Evolutionary conservation across 2,113 vertebrate genomes (phyloP), one percentile per base, ranked within the genome.

Genomic region (Elaphurus davidianus): DNA sequence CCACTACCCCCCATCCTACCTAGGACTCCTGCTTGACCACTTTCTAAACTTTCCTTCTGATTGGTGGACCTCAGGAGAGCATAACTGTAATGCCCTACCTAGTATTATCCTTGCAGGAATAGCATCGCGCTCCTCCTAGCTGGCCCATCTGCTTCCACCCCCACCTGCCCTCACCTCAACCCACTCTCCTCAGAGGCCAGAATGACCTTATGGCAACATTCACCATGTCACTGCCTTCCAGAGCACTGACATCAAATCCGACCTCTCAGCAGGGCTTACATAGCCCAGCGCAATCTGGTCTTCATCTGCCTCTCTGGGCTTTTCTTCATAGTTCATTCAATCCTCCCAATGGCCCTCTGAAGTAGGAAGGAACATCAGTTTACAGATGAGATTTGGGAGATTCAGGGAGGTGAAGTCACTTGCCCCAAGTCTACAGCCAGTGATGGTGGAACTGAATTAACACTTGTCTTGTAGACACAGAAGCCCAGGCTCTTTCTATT

Each of bases 91-190:
- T n/a, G n/a, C n/a, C n/a, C n/a, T n/a, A n/a, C n/a, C n/a, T n/a
- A n/a, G n/a, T n/a, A n/a, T n/a, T n/a, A n/a, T n/a, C n/a, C n/a
- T n/a, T n/a, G n/a, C n/a, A n/a, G n/a, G n/a, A n/a, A n/a, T n/a
- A n/a, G n/a, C n/a, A n/a, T n/a, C n/a, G n/a, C 79, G 25, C 50
- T 83, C 79, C 1, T 82, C 50, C 50, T 54, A 54, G 33, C 50
- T 83, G 33, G 19, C 11, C 33, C 19, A 33, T 10, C 23, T 28
- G 71, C 40, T 86, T 57, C 87, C 25, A 23, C 28, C 45, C 10
- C 27, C 17, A 10, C 25, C 23, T 7, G 23, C 21, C 30, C 23
- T 27, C 0, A 0, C 12, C 59, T 17, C 71, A 36, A 4, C 2
- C 47, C 50, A 10, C 54, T 40, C 7, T 59, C 57, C 86, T 25